Conservation (phyloP, 1,140 invertebrate species). For the Arctopsyche grandis region DNA sequence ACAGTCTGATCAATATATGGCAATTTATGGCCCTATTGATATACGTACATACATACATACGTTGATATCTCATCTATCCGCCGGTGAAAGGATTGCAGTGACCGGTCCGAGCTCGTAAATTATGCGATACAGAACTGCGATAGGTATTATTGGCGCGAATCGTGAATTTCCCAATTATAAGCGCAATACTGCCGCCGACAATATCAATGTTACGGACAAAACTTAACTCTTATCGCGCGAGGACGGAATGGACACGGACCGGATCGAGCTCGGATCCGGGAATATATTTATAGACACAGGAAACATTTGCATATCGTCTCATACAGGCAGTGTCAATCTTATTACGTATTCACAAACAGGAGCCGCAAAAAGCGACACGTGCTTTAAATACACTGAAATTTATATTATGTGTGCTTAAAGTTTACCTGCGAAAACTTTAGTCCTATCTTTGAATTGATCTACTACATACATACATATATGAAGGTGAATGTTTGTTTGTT, state of each 20-base stretch:
- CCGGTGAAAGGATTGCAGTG: constrained; percentile 28
- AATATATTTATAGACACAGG: no score
- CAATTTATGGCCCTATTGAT: not conserved
- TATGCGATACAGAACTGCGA: not conserved
- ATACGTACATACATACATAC: not conserved
- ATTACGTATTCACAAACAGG: not conserved
- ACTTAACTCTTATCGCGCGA: not conserved
- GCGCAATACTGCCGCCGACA: not conserved
- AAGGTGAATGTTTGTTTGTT: no score
- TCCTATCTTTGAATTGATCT: no score
- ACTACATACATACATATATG: no score
- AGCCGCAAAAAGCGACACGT: not conserved
- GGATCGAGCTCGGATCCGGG: no score
- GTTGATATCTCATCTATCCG: constrained; percentile 12
- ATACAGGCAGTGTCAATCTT: not conserved
- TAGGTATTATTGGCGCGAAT: constrained; percentile 19
- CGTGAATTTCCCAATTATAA: constrained; percentile 29
- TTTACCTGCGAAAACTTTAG: no score
- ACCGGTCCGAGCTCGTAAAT: constrained; percentile 22
- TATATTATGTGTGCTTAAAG: no score
- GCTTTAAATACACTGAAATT: not conserved
- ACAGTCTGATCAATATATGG: constrained; percentile 3
- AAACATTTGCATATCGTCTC: not conserved
- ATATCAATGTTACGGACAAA: constrained; percentile 31
- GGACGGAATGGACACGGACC: not conserved